Evolutionary conservation across 2,113 vertebrate species (phyloP).

Genomic region (Notothenia rossii): DNA sequence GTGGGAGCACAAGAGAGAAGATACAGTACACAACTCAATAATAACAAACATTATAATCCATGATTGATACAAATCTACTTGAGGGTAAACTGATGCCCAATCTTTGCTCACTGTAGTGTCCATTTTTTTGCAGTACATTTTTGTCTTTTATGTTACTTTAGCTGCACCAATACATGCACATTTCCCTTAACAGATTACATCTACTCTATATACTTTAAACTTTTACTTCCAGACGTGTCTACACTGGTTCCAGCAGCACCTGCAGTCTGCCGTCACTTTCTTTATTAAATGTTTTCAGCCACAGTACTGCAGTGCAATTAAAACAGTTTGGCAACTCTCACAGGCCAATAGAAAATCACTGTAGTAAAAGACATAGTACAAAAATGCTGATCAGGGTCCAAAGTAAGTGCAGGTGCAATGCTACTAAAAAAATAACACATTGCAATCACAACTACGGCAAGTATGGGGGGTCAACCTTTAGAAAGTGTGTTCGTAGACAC

Average conservation of each 20-base stretch:
- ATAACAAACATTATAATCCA: not conserved
- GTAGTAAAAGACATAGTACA: not conserved
- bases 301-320: not conserved
- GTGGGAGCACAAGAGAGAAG: conserved; percentile 14
- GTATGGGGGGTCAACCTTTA: not conserved
- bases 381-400: not conserved
- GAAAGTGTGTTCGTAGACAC: not conserved
- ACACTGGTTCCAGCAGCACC: not conserved
- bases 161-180: not conserved
- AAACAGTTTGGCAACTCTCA: not conserved
- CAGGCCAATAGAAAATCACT: not conserved
- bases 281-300: not conserved
- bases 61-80: not conserved
- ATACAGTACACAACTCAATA: not conserved
- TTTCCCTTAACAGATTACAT: too few relatives aligned
- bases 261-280: too few relatives aligned
- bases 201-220: too few relatives aligned
- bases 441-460: not conserved
- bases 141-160: not conserved
- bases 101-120: not conserved
- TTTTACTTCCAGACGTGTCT: not conserved
- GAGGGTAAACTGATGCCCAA: not conserved
- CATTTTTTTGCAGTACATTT: too few relatives aligned
- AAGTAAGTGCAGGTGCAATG: not conserved
- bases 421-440: not conserved